phyloP scores from a whole-genome alignment of 2,113 vertebrate genomes.

The Lichenostomus cassidix region DNA sequence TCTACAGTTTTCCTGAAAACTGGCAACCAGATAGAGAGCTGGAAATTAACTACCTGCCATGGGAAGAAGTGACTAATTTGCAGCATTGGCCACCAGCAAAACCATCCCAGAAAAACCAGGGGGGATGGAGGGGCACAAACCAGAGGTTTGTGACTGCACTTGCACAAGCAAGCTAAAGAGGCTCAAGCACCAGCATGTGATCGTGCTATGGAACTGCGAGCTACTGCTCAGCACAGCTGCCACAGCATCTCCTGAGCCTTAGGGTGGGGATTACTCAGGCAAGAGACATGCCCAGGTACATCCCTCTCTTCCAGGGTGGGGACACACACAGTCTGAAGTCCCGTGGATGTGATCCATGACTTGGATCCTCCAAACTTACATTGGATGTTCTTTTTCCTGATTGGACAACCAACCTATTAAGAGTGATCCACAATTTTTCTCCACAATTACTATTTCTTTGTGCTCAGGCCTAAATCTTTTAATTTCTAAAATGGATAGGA shows the following conservation, averaged over 20 bases:
- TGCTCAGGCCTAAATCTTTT: background rate
- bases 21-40: background rate
- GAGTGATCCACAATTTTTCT: background rate
- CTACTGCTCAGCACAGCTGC: background rate
- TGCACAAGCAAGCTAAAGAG: background rate
- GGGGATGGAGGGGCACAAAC: background rate
- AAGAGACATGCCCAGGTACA: background rate
- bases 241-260: background rate
- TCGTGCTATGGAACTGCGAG: background rate
- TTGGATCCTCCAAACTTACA: background rate
- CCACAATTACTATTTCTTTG: background rate
- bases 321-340: background rate
- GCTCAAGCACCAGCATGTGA: background rate
- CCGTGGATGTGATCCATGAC: background rate
- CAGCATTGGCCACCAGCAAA: background rate
- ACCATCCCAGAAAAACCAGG: background rate
- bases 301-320: background rate
- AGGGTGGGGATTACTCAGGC: background rate
- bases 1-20: background rate
- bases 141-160: background rate
- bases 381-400: background rate
- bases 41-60: background rate
- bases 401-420: background rate
- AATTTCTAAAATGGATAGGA: background rate
- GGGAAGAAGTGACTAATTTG: background rate